Evolutionary conservation across 2,113 vertebrate genomes (phyloP).

Genomic region (Plestiodon gilberti): DNA sequence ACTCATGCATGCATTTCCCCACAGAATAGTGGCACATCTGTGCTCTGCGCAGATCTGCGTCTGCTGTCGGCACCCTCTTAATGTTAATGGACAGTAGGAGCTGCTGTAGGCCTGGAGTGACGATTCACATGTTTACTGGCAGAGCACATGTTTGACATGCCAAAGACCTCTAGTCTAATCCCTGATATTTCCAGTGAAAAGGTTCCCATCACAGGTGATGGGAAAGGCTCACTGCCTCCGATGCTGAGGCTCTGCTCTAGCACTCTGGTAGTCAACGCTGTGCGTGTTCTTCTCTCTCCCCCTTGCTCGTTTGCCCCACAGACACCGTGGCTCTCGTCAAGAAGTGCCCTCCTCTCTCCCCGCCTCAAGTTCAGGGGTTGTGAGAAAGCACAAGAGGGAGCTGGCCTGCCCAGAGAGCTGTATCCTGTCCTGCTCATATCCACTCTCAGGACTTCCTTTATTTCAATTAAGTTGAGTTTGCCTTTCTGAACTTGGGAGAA

Average conservation of each 20-base stretch:
- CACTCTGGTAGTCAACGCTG: too few relatives aligned
- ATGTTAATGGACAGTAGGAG: neutral
- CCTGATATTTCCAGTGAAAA: too few relatives aligned
- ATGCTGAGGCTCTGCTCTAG: too few relatives aligned
- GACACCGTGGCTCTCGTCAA: neutral
- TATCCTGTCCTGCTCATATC: slow-evolving; percentile 69
- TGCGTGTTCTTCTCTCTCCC: neutral
- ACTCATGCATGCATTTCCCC: too few relatives aligned
- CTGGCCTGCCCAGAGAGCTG: slow-evolving; percentile 53
- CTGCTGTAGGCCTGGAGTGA: neutral
- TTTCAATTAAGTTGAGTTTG: slow-evolving; percentile 80
- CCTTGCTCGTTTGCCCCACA: neutral
- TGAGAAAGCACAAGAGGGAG: slow-evolving; percentile 58
- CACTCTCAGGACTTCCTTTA: slow-evolving; percentile 69
- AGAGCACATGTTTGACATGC: too few relatives aligned
- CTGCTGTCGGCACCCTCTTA: neutral
- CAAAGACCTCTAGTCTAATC: too few relatives aligned
- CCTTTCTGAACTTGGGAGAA: slow-evolving; percentile 82
- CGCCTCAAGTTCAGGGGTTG: slow-evolving; percentile 42
- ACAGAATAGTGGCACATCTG: too few relatives aligned
- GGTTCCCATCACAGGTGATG: too few relatives aligned
- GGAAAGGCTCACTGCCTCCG: too few relatives aligned
- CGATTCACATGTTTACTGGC: neutral
- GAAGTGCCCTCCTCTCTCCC: slow-evolving; percentile 35
- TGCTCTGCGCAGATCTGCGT: too few relatives aligned